Evolutionary conservation across 2,113 vertebrate genomes (phyloP), one percentile per base, ranked within the genome.

Genomic region (Rhodinocichla rosea): DNA sequence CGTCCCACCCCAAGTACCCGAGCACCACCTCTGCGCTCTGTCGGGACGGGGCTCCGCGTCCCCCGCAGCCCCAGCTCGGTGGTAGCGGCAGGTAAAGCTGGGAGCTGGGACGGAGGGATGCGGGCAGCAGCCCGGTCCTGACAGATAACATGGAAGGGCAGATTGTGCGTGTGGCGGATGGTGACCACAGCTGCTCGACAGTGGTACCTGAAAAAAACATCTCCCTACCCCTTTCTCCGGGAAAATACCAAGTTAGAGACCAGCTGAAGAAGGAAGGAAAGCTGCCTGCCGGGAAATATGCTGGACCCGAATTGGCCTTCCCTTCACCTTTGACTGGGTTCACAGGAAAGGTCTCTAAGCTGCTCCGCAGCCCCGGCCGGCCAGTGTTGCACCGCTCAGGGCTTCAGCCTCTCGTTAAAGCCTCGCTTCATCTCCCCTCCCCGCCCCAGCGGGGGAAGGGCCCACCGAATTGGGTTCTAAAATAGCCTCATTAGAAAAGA

Each of bases 61-160:
- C 20, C 13, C 28, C 22, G 27, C 71, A 20, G 62, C 88, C n/a
- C 9, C 50, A 6, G 68, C 26, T 39, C 30, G 11, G 24, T 10
- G 56, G 3, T 4, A 33, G 47, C 5, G 9, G 44, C 65, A 45
- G 67, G 70, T 75, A 76, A 15, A 3, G 1, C 50, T 13, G 75
- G 40, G 16, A 33, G n/a, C 1, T 0, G 45, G 53, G 28, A 12
- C 3, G 14, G 55, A 59, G 56, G 1, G 9, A 33, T 0, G 19
- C 11, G 13, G 15, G 14, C 2, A 13, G 10, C 56, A 45, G 23
- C 74, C n/a, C 17, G 20, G 27, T 44, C 27, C 44, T 52, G 49
- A 10, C 30, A 37, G 32, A 11, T 5, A 21, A 2, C 71, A 18
- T 49, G 23, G 19, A 42, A 65, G 17, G 45, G 27, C n/a, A 19